Base-by-base conservation (phyloP, 2,113 vertebrate genomes). In the Nothobranchius kuhntae region DNA sequence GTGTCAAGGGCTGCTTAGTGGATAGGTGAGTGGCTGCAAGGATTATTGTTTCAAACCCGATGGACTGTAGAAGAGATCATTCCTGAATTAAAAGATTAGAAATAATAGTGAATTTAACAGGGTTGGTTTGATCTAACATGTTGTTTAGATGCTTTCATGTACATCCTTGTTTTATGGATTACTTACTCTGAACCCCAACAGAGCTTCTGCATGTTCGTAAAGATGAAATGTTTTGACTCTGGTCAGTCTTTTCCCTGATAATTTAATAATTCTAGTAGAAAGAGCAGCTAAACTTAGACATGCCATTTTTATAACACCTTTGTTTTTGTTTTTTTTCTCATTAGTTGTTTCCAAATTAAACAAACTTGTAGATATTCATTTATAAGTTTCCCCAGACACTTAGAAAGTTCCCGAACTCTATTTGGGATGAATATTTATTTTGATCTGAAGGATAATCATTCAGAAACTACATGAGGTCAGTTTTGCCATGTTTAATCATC, bases 1-100 rank as follows among this genome's bases (percentile, higher is more conserved):
- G n/a, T 85, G 77, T 89, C 69, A 86, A 81, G 73, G 80, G 48
- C 73, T 57, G 4, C 17, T 1, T 42, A 71, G 61, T 50, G 46
- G 35, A 44, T 56, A 70, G 47, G 71, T 54, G 13, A 38, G 38
- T 30, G 13, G 61, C 60, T 55, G 62, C 64, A 78, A 30, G 51
- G 63, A 72, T 65, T 60, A 66, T 60, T 55, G 35, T 61, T 59
- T 58, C 57, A 30, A 38, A 58, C 65, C 55, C 75, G 60, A 50
- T 9, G 6, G 54, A 53, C 14, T 44, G 15, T 48, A 65, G 38
- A 61, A 2, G 15, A 17, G 12, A 15, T 61, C 1, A 44, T 48
- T 60, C 47, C 38, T 30, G 11, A 57, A 47, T 12, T 3, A 9
- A 51, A 11, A 51, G n/a, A 0, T 65, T 7, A 5, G 9, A 36